phyloP scores from a whole-genome alignment of 2,113 vertebrate genomes.

The Triplophysa rosa region DNA sequence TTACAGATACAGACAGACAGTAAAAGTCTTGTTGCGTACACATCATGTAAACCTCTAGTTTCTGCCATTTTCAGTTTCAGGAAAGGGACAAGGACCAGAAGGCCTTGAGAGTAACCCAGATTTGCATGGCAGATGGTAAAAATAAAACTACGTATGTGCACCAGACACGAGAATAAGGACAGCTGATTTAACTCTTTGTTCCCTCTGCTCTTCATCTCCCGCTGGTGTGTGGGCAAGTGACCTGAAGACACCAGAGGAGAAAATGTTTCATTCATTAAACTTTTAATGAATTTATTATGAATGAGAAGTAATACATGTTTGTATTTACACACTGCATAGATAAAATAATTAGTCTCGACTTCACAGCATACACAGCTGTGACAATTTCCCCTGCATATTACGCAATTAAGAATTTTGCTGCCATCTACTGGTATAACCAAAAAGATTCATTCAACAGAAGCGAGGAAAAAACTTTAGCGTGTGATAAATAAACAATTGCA shows the following conservation, averaged over 20 bases:
- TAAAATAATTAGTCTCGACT: too few relatives aligned
- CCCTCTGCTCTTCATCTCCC: constrained; percentile 58
- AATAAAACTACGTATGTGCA: constrained; percentile 74
- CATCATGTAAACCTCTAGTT: background rate
- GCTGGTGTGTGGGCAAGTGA: constrained; percentile 48
- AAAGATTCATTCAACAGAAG: too few relatives aligned
- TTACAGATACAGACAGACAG: background rate
- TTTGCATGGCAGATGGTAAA: constrained; percentile 65
- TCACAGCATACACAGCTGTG: too few relatives aligned
- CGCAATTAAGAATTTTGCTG: constrained; percentile 63
- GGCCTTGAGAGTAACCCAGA: constrained; percentile 65
- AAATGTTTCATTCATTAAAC: constrained; percentile 59
- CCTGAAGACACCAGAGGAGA: background rate
- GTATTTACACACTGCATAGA: too few relatives aligned
- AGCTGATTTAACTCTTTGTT: constrained; percentile 73
- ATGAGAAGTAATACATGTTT: background rate
- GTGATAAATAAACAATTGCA: too few relatives aligned
- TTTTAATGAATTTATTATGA: background rate
- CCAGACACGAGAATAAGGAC: constrained; percentile 72
- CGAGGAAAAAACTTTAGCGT: too few relatives aligned
- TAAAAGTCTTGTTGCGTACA: background rate
- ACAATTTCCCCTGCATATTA: background rate
- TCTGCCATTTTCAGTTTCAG: constrained; percentile 22
- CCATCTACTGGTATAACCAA: constrained; percentile 64
- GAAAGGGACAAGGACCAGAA: constrained; percentile 62